Evolutionary conservation across 92 coral and sea anemone species (phyloP).

Genomic region (Montipora capitata): DNA sequence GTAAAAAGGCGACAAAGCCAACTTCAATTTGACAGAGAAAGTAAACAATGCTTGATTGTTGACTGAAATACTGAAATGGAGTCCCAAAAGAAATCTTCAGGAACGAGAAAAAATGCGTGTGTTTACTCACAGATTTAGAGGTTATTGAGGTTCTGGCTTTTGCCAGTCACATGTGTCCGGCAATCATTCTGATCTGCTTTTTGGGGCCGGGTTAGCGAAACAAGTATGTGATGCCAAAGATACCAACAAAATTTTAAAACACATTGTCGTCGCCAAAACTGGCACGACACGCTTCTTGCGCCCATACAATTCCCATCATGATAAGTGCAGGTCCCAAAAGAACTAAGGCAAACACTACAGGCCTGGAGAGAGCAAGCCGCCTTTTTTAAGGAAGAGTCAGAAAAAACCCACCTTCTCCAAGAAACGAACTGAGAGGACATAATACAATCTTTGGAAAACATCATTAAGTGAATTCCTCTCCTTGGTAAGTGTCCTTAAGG

Average conservation of each 20-base stretch:
- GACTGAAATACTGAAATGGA: no score
- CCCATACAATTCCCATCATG: conserved; percentile 27
- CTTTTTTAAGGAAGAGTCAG: conserved; percentile 42
- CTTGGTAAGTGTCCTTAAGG: conserved; percentile 22
- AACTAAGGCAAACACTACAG: conserved; percentile 29
- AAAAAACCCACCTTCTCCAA: conserved; percentile 14
- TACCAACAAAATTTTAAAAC: conserved; percentile 47
- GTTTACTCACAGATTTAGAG: no score
- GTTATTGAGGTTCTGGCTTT: no score
- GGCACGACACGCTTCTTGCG: conserved; percentile 1
- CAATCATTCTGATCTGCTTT: conserved; percentile 13
- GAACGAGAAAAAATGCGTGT: no score
- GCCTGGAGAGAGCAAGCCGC: conserved; percentile 31
- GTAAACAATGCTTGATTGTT: no score
- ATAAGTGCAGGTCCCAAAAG: conserved; percentile 3
- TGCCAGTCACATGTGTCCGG: neutral
- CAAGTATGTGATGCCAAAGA: conserved; percentile 66
- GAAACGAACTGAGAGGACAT: conserved; percentile 28
- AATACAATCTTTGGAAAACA: neutral
- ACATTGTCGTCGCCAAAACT: conserved; percentile 17
- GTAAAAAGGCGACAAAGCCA: no score
- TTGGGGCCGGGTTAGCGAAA: conserved; percentile 56
- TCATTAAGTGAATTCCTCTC: conserved; percentile 27
- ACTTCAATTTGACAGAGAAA: no score
- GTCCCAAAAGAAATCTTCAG: no score